A percentile compares a stretch with the other conserved stretches of the same genome.
Conservation (phyloP, 2,888 invertebrate genomes). For the Platycnemis pennipes region DNA sequence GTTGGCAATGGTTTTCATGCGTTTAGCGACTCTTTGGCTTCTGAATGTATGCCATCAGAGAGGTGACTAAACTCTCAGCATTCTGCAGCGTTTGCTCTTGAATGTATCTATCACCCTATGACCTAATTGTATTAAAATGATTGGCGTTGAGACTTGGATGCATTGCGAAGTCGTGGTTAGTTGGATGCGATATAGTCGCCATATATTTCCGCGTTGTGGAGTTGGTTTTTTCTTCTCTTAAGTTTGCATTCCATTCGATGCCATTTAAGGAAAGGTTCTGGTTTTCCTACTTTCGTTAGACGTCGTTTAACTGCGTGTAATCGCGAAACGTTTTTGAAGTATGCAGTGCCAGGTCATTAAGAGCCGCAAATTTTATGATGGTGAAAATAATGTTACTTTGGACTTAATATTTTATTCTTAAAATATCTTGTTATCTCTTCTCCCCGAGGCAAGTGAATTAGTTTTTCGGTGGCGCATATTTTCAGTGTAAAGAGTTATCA, state of each 20-base stretch:
- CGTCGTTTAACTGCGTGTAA: not conserved
- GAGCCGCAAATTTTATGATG: not conserved
- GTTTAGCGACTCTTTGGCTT: not conserved
- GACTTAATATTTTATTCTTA: not conserved
- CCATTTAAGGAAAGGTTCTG: too few species aligned
- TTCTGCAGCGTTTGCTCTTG: not conserved
- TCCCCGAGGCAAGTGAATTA: constrained; percentile 52
- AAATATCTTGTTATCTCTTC: not conserved
- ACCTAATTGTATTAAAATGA: not conserved
- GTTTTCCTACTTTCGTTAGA: not conserved
- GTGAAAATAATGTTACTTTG: not conserved
- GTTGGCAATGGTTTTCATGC: not conserved
- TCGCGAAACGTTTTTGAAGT: not conserved
- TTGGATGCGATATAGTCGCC: not conserved
- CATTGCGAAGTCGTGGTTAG: not conserved
- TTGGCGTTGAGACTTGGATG: not conserved
- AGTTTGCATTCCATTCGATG: too few species aligned
- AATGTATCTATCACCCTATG: not conserved
- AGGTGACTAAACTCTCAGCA: not conserved
- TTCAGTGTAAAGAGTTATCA: constrained; percentile 43
- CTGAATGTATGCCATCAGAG: not conserved
- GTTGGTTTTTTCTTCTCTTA: too few species aligned
- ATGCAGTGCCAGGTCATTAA: not conserved
- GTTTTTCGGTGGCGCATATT: constrained; percentile 23
- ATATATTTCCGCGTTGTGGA: too few species aligned